Percentiles rank a stretch among this genome's conserved stretches.
These are phyloP conservation scores for Brachypalpus laphriformis DNA, from an alignment of 2,888 invertebrate genomes.

Conservation along the genomic window DNA sequence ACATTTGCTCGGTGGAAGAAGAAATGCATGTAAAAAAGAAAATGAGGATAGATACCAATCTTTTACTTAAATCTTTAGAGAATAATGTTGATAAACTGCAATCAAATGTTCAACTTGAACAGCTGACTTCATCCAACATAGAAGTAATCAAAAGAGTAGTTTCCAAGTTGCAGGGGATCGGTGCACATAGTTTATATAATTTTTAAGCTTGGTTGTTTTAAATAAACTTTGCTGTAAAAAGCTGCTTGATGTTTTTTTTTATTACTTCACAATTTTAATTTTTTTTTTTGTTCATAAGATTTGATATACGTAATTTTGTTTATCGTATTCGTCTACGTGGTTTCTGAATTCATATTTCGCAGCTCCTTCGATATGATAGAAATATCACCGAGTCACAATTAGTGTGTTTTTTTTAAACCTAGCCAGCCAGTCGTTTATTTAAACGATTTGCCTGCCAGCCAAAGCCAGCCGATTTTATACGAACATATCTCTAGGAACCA, in stretches of 20 bases:
- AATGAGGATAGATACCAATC: neutral
- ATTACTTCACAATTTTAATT: too few species aligned
- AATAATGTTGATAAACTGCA: neutral
- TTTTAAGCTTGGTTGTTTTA: neutral
- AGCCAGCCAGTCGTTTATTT: too few species aligned
- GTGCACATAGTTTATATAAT: neutral
- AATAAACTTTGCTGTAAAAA: neutral
- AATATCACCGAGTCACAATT: too few species aligned
- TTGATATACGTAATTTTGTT: too few species aligned
- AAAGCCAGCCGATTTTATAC: too few species aligned
- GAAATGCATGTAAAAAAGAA: neutral
- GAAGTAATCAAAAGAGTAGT: conserved; percentile 20
- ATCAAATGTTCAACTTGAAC: neutral
- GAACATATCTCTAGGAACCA: too few species aligned
- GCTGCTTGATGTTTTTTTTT: neutral
- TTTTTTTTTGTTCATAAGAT: too few species aligned
- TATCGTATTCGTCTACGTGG: too few species aligned
- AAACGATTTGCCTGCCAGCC: too few species aligned
- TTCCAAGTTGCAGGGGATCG: conserved; percentile 4
- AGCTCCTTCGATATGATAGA: too few species aligned
- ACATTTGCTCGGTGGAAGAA: neutral
- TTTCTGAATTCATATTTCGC: too few species aligned
- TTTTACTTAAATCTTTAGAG: conserved; percentile 42
- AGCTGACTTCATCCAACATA: neutral
- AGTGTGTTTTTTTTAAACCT: too few species aligned